Percentiles rank a stretch among this genome's conserved stretches.
Evolutionary conservation across 2,888 invertebrate genomes (phyloP).

Genomic region (Mesochorus sp.): DNA sequence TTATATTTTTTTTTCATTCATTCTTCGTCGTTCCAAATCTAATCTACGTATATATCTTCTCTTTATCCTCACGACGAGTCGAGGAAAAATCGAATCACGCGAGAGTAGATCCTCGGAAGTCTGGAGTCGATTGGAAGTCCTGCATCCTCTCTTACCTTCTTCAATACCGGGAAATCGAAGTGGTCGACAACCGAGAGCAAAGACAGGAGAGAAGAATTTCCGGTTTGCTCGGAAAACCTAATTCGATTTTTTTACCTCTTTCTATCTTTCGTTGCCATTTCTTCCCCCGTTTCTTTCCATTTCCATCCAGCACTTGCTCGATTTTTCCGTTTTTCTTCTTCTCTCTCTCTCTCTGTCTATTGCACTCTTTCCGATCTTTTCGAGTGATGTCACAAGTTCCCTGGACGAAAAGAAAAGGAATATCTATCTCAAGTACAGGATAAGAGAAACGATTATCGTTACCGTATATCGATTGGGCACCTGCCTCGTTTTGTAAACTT

Average conservation of each 20-base stretch:
- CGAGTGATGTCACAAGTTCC: constrained; percentile 13
- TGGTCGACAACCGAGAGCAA: constrained; percentile 3
- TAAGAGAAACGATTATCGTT: constrained; percentile 4
- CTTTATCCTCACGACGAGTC: constrained; percentile 20
- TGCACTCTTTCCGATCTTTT: not conserved
- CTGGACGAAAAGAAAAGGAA: constrained; percentile 45
- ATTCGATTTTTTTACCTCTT: constrained; percentile 35
- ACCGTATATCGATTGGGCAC: not conserved
- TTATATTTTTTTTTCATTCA: constrained; percentile 5
- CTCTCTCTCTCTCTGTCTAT: constrained; percentile 22
- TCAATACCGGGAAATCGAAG: constrained; percentile 29
- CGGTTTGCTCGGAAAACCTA: constrained; percentile 50
- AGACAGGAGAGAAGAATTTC: constrained; percentile 39
- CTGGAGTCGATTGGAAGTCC: constrained; percentile 25
- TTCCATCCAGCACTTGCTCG: not conserved
- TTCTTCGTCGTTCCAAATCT: not conserved
- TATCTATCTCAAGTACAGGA: not conserved
- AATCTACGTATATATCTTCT: not conserved
- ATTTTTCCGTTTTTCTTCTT: not conserved
- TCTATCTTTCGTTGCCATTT: not conserved
- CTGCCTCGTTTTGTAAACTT: not conserved
- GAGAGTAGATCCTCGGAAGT: constrained; percentile 6
- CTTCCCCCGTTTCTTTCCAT: not conserved
- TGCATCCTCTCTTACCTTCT: constrained; percentile 4
- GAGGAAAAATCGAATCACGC: constrained; percentile 19